These are phyloP conservation scores for Ammodytes dubius DNA, from an alignment of 2,113 vertebrate species.

Conservation along the genomic window DNA sequence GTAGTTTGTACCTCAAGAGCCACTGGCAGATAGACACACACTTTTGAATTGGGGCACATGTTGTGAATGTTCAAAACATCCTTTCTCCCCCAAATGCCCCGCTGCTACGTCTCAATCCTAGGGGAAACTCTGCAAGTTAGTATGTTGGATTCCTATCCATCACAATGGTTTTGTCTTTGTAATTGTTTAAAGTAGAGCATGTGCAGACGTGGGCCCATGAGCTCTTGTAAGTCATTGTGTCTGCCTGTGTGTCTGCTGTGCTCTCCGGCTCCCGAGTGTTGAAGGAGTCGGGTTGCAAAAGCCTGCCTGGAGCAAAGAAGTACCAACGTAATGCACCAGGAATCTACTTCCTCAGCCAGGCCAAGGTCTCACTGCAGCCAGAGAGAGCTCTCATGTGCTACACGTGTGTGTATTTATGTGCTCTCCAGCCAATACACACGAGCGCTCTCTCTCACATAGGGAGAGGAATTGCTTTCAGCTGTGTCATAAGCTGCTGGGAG, in stretches of 20 bases:
- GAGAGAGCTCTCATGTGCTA: slow-evolving; percentile 42
- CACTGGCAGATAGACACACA: too few species aligned
- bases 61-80: too few species aligned
- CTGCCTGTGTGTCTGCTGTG: slow-evolving; percentile 27
- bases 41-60: too few species aligned
- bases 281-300: slow-evolving; percentile 55
- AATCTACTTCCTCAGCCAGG: slow-evolving; percentile 71
- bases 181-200: background rate
- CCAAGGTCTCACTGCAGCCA: slow-evolving; percentile 61
- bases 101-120: too few species aligned
- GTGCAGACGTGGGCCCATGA: slow-evolving; percentile 9
- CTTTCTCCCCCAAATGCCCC: too few species aligned
- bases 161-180: background rate
- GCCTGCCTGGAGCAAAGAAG: slow-evolving; percentile 59
- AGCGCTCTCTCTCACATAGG: slow-evolving; percentile 52
- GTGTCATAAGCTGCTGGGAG: slow-evolving; percentile 67
- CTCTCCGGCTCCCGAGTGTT: slow-evolving; percentile 47
- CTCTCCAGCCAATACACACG: slow-evolving; percentile 51
- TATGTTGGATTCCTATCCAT: background rate
- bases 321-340: slow-evolving; percentile 76
- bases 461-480: slow-evolving; percentile 78
- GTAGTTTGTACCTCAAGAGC: too few species aligned
- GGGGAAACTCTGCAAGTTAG: too few species aligned
- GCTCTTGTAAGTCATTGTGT: background rate
- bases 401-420: background rate